Evolutionary conservation across 1,140 invertebrate species (phyloP).

Genomic region (Atta cephalotes): DNA sequence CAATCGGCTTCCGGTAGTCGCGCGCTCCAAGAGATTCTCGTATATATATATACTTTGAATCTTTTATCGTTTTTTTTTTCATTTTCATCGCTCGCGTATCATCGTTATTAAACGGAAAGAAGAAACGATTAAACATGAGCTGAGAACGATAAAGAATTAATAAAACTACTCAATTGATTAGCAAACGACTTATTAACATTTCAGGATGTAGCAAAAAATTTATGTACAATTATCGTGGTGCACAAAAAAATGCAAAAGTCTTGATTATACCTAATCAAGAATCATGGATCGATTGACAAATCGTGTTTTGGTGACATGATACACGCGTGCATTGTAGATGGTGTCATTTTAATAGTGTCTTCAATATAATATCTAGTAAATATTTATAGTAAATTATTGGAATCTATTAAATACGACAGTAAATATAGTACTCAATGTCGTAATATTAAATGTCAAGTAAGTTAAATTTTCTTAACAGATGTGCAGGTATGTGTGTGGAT

Average conservation of each 20-base stretch:
- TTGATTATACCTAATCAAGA: slow-evolving; percentile 16
- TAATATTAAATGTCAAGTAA: neutral
- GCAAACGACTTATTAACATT: neutral
- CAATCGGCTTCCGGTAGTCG: slow-evolving; percentile 74
- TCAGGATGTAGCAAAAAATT: slow-evolving; percentile 6
- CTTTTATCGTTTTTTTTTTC: neutral
- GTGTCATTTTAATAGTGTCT: neutral
- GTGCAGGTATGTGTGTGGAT: neutral
- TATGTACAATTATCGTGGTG: slow-evolving; percentile 5
- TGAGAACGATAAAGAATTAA: slow-evolving; percentile 17
- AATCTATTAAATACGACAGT: neutral
- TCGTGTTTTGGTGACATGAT: neutral
- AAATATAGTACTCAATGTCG: neutral
- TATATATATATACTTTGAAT: neutral
- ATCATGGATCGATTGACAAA: slow-evolving; percentile 13
- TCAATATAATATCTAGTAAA: neutral
- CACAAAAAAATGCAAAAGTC: neutral
- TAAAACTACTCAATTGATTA: neutral
- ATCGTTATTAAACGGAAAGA: neutral
- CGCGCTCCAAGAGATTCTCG: neutral
- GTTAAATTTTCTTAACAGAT: neutral
- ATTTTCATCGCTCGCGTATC: neutral
- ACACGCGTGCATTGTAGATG: neutral
- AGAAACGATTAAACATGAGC: neutral
- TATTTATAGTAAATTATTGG: slow-evolving; percentile 12